Conservation (phyloP, 1,140 invertebrate species). For the Colletes gigas region DNA sequence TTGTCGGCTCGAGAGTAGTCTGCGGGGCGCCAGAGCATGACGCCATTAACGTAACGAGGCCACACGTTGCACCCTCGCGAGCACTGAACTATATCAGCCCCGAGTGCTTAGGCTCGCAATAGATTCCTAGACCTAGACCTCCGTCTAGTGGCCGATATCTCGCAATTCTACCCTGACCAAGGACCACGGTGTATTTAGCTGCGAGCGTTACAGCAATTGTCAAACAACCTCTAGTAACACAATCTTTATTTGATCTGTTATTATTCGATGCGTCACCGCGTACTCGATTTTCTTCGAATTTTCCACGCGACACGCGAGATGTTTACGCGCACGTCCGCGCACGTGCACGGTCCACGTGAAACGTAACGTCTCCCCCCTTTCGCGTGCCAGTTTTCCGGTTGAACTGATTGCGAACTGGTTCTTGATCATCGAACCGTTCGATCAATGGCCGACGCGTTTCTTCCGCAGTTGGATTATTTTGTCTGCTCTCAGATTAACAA, state of each 20-base stretch:
- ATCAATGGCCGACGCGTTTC: conserved; percentile 69
- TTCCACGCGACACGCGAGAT: conserved; percentile 8
- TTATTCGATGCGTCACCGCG: not conserved
- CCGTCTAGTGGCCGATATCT: conserved; percentile 47
- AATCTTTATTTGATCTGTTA: not conserved
- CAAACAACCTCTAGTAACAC: not conserved
- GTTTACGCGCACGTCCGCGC: conserved; percentile 51
- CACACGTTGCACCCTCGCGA: conserved; percentile 66
- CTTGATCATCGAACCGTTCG: conserved; percentile 77
- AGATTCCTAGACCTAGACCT: conserved; percentile 71
- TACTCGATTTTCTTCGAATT: not conserved
- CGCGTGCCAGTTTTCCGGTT: conserved; percentile 71
- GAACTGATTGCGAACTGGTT: conserved; percentile 77
- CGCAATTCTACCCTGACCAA: conserved; percentile 51
- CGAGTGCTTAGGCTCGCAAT: conserved; percentile 56
- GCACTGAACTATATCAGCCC: conserved; percentile 64
- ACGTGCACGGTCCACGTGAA: conserved; percentile 60
- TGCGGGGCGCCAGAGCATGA: conserved; percentile 73
- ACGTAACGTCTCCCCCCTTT: not conserved
- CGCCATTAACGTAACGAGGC: conserved; percentile 72
- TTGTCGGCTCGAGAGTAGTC: conserved; percentile 52
- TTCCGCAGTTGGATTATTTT: conserved; percentile 60
- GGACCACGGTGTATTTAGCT: not conserved
- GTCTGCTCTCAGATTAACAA: conserved; percentile 58
- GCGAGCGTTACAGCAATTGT: too few relatives aligned